Evolutionary conservation across 2,888 invertebrate genomes (phyloP).

Genomic region (Chaetogeoica ovagalla): DNA sequence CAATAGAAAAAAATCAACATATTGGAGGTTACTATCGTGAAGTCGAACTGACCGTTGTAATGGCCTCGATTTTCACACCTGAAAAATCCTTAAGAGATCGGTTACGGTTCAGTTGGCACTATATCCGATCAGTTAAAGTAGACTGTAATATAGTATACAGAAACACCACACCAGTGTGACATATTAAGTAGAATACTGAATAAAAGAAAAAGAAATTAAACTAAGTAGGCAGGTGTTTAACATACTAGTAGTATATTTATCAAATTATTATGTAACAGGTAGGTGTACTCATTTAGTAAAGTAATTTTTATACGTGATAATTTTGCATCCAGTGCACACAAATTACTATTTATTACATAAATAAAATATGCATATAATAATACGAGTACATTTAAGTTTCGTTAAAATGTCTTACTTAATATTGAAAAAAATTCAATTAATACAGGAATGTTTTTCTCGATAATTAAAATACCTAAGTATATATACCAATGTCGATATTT

Average conservation of each 20-base stretch:
- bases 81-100: slow-evolving; percentile 40
- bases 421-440: too few species aligned
- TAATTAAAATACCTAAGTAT: too few species aligned
- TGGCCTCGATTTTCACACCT: slow-evolving; percentile 46
- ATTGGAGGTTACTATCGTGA: slow-evolving; percentile 43
- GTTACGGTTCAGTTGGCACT: slow-evolving; percentile 43
- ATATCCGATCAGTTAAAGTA: slow-evolving; percentile 42
- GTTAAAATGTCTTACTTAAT: too few species aligned
- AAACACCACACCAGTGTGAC: not conserved
- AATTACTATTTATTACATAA: too few species aligned
- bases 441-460: too few species aligned
- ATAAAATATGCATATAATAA: too few species aligned
- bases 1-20: slow-evolving; percentile 18
- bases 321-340: too few species aligned
- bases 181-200: slow-evolving; percentile 17
- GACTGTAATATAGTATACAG: slow-evolving; percentile 11
- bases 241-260: not conserved
- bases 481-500: too few species aligned
- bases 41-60: slow-evolving; percentile 41
- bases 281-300: not conserved
- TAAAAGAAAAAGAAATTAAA: not conserved
- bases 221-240: not conserved
- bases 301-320: not conserved
- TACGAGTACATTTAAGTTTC: too few species aligned
- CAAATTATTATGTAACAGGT: not conserved